A percentile compares a stretch with the other conserved stretches of the same genome.
Conservation (phyloP, 2,888 invertebrate species). For the Spialia ferax region DNA sequence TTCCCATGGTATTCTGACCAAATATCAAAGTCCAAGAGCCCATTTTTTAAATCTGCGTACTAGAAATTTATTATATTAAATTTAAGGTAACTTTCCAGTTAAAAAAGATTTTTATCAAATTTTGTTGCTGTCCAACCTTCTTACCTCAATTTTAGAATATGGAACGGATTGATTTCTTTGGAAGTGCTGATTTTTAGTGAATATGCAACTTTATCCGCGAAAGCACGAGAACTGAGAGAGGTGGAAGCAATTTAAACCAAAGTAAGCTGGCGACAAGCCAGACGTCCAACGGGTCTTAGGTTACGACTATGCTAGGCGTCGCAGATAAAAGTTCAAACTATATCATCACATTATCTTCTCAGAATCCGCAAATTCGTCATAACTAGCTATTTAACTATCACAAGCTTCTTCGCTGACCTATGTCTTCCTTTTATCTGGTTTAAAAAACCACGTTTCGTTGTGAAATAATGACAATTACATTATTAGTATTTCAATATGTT, state of each 20-base stretch:
- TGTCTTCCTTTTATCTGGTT: too few species aligned
- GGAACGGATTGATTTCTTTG: background rate
- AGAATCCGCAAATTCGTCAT: too few species aligned
- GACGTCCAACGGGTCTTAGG: slow-evolving; percentile 62
- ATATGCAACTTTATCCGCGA: slow-evolving; percentile 52
- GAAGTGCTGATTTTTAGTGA: slow-evolving; percentile 41
- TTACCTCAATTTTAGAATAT: background rate
- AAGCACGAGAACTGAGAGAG: slow-evolving; percentile 58
- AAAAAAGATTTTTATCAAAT: background rate
- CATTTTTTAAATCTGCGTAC: background rate
- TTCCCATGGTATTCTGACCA: background rate
- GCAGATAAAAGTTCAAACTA: slow-evolving; percentile 65
- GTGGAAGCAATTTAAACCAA: slow-evolving; percentile 71
- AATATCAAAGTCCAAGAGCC: background rate
- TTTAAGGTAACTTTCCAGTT: background rate
- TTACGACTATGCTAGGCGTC: slow-evolving; percentile 67
- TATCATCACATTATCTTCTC: slow-evolving; percentile 61
- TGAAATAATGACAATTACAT: too few species aligned
- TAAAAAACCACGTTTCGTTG: too few species aligned
- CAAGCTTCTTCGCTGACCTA: too few species aligned
- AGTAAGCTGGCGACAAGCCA: slow-evolving; percentile 77
- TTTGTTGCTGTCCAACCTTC: background rate
- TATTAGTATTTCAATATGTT: too few species aligned
- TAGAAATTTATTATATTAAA: background rate
- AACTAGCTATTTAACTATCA: too few species aligned